A percentile compares a stretch with the other conserved stretches of the same genome.
Evolutionary conservation across 2,797 vertebrate genomes (phyloP).

Genomic region (Pangasius krempfi): DNA sequence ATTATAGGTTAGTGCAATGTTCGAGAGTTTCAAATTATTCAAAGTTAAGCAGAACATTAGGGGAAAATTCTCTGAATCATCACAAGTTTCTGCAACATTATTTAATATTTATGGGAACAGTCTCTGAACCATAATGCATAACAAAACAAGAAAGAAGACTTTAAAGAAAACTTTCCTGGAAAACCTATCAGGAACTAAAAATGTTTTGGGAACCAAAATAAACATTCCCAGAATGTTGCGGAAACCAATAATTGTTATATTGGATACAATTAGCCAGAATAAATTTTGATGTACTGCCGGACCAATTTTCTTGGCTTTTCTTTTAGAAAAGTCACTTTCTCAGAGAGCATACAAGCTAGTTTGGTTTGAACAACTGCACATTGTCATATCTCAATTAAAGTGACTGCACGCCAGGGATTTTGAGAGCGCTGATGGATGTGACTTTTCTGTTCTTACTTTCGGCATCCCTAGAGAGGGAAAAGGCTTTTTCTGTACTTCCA

Average conservation of each 20-base stretch:
- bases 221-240: not conserved
- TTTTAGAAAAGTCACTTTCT: not conserved
- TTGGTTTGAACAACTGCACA: not conserved
- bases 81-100: not conserved
- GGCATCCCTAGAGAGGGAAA: not conserved
- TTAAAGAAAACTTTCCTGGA: not conserved
- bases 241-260: not conserved
- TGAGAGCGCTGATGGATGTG: not conserved
- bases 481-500: not conserved
- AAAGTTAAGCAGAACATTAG: not conserved
- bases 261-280: not conserved
- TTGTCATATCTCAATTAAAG: not conserved
- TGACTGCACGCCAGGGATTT: slow-evolving; percentile 7
- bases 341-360: too few species aligned
- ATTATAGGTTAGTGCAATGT: not conserved
- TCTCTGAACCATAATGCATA: not conserved
- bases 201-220: not conserved
- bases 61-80: not conserved
- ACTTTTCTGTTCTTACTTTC: not conserved
- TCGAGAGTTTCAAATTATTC: not conserved
- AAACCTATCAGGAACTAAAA: not conserved
- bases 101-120: not conserved
- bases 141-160: not conserved
- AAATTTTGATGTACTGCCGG: not conserved
- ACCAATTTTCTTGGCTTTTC: not conserved